These are phyloP conservation scores for Aotus griseimembra DNA, from an alignment of 2,797 vertebrate genomes.

Conservation along the genomic window DNA sequence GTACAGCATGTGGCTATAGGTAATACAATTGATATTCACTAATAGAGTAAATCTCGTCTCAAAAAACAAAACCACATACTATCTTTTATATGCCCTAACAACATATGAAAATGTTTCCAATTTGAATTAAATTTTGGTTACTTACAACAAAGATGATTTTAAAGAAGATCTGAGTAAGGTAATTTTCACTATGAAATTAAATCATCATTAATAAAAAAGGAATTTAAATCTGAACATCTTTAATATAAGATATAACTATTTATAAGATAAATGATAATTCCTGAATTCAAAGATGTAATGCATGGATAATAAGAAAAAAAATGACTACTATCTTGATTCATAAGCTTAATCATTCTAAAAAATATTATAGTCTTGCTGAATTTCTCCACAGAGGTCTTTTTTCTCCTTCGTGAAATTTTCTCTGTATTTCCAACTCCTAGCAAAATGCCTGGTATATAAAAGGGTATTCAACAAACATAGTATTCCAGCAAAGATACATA, in stretches of 20 bases:
- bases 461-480: neutral
- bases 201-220: neutral
- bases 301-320: neutral
- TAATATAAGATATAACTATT: neutral
- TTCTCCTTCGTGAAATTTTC: neutral
- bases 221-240: neutral
- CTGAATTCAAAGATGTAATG: neutral
- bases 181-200: slow-evolving; percentile 38
- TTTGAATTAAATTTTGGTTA: slow-evolving; percentile 48
- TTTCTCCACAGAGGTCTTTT: neutral
- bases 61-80: neutral
- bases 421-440: neutral
- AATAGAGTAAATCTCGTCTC: neutral
- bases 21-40: neutral
- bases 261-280: slow-evolving; percentile 7
- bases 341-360: neutral
- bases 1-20: neutral
- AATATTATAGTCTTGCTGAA: neutral
- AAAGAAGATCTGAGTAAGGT: neutral
- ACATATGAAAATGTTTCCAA: neutral
- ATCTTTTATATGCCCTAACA: neutral
- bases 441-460: neutral
- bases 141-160: neutral
- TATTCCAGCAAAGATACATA: neutral
- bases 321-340: neutral